Evolutionary conservation across 2,113 vertebrate genomes (phyloP).

Genomic region (Sylvicapra grimmia): DNA sequence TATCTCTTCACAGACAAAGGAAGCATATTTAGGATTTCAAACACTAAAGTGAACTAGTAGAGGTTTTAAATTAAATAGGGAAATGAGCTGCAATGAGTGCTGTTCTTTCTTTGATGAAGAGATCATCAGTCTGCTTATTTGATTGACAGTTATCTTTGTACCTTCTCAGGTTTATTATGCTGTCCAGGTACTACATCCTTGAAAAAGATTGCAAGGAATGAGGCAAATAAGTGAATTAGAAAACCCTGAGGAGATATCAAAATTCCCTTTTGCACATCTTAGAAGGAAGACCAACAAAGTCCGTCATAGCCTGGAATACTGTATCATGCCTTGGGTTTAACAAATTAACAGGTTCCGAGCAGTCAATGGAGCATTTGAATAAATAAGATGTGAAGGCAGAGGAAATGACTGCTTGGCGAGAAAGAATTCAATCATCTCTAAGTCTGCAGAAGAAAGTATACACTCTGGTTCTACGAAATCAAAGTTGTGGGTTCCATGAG

Average conservation of each 20-base stretch:
- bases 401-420: background rate
- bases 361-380: background rate
- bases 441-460: background rate
- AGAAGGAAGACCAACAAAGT: slow-evolving; percentile 22
- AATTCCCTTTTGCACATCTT: background rate
- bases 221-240: background rate
- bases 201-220: background rate
- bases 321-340: background rate
- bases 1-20: slow-evolving; percentile 20
- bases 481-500: background rate
- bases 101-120: slow-evolving; percentile 18
- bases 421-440: background rate
- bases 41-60: slow-evolving; percentile 3
- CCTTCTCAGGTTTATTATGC: slow-evolving; percentile 23
- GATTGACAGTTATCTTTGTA: slow-evolving; percentile 1
- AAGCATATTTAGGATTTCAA: background rate
- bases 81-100: background rate
- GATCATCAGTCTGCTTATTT: background rate
- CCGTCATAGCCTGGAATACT: background rate
- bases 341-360: background rate
- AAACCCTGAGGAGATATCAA: background rate
- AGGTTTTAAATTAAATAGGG: background rate
- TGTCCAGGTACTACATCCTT: background rate
- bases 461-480: background rate
- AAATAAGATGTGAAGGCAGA: background rate